phyloP scores from a whole-genome alignment of 2,888 invertebrate genomes.

The Brachyptera putata region DNA sequence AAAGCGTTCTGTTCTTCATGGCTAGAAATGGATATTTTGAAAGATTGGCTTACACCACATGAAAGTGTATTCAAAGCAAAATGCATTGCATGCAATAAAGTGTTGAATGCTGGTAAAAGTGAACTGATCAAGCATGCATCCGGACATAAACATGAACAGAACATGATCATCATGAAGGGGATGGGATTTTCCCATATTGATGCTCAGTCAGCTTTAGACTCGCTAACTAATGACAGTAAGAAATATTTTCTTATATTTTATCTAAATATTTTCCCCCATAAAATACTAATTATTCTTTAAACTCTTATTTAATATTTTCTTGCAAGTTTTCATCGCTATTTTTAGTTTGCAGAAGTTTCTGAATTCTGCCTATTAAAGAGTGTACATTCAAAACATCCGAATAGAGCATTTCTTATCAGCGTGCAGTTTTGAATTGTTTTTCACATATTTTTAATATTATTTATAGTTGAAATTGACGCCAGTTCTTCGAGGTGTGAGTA shows the following conservation, averaged over 20 bases:
- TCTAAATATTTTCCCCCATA: too few relatives aligned
- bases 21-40: slow-evolving; percentile 36
- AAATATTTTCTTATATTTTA: too few relatives aligned
- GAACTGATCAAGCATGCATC: slow-evolving; percentile 40
- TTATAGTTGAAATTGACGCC: too few relatives aligned
- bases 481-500: too few relatives aligned
- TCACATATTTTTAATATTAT: too few relatives aligned
- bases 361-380: too few relatives aligned
- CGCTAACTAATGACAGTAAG: background rate
- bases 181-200: background rate
- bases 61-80: slow-evolving; percentile 36
- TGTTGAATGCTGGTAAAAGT: slow-evolving; percentile 40
- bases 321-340: too few relatives aligned
- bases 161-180: slow-evolving; percentile 22
- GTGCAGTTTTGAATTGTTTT: too few relatives aligned
- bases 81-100: slow-evolving; percentile 38
- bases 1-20: slow-evolving; percentile 34
- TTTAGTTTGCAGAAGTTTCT: too few relatives aligned
- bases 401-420: too few relatives aligned
- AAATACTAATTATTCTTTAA: too few relatives aligned
- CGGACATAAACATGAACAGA: slow-evolving; percentile 37
- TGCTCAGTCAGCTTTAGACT: slow-evolving; percentile 19
- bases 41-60: slow-evolving; percentile 39
- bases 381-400: too few relatives aligned
- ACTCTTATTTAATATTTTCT: background rate